Percentiles rank a stretch among this genome's conserved stretches.
phyloP scores from a whole-genome alignment of 1,140 invertebrate genomes.

The Brachionus plicatilis region DNA sequence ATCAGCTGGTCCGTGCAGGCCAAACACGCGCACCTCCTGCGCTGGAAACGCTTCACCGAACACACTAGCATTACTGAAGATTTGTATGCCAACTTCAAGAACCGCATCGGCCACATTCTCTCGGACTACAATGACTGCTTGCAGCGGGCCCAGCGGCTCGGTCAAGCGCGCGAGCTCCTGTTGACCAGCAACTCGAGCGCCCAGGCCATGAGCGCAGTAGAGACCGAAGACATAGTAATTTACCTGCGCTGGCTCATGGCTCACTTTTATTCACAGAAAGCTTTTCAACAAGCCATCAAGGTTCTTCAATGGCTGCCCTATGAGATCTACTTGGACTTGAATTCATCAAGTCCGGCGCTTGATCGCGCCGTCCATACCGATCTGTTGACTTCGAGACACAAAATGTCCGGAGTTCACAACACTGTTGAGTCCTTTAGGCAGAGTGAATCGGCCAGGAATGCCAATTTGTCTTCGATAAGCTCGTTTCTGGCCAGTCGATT shows the following conservation, averaged over 20 bases:
- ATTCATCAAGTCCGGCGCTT: slow-evolving; percentile 1
- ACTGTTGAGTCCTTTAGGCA: not conserved
- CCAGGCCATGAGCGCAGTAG: slow-evolving; percentile 41
- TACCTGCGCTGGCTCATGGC: slow-evolving; percentile 53
- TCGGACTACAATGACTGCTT: slow-evolving; percentile 53
- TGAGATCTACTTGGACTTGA: slow-evolving; percentile 27
- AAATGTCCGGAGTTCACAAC: not conserved
- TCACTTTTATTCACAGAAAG: slow-evolving; percentile 51
- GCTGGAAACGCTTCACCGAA: slow-evolving; percentile 54
- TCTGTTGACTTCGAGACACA: not conserved
- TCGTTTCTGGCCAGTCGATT: not conserved
- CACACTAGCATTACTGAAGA: slow-evolving; percentile 51
- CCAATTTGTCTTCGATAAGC: not conserved
- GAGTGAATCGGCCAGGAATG: not conserved
- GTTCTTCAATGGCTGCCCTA: slow-evolving; percentile 43
- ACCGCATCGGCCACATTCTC: slow-evolving; percentile 49
- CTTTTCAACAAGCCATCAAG: slow-evolving; percentile 51
- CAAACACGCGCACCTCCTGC: slow-evolving; percentile 51
- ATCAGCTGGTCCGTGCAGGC: slow-evolving; percentile 50
- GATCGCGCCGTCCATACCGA: not conserved
- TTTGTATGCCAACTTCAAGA: slow-evolving; percentile 49
- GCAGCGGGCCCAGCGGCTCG: slow-evolving; percentile 49
- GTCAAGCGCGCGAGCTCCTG: slow-evolving; percentile 46
- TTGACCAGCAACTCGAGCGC: slow-evolving; percentile 45
- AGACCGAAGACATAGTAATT: slow-evolving; percentile 51